Evolutionary conservation across 1,140 invertebrate genomes (phyloP).

Genomic region (Drosophila kurseongensis): DNA sequence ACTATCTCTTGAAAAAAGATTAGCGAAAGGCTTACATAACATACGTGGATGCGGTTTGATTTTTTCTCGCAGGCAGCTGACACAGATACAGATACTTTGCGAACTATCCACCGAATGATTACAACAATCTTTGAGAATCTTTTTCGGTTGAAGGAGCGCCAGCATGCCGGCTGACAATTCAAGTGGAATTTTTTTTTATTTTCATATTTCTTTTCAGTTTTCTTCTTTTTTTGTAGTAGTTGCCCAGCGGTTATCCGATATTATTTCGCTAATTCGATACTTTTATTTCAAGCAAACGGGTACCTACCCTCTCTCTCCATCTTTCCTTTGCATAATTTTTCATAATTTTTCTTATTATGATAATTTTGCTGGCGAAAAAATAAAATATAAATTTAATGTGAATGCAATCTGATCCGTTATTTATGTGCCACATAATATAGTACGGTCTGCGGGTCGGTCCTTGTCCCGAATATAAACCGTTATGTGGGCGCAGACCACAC

Average conservation of each 20-base stretch:
- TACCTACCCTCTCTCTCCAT: slow-evolving; percentile 20
- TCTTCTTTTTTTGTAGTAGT: slow-evolving; percentile 42
- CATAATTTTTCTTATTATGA: slow-evolving; percentile 74
- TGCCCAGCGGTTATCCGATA: slow-evolving; percentile 68
- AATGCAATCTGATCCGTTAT: slow-evolving; percentile 82
- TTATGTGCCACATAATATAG: slow-evolving; percentile 63
- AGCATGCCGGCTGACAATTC: slow-evolving; percentile 73
- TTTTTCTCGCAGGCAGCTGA: slow-evolving; percentile 61
- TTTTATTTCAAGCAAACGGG: slow-evolving; percentile 69
- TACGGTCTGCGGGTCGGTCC: slow-evolving; percentile 51
- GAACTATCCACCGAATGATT: slow-evolving; percentile 40
- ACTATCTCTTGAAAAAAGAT: slow-evolving; percentile 55
- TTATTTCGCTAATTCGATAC: slow-evolving; percentile 84
- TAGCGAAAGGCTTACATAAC: slow-evolving; percentile 71
- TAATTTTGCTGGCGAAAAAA: slow-evolving; percentile 60
- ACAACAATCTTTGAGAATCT: slow-evolving; percentile 53
- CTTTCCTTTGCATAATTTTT: slow-evolving; percentile 68
- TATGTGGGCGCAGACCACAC: slow-evolving; percentile 79
- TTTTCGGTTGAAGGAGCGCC: slow-evolving; percentile 41
- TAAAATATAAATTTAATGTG: slow-evolving; percentile 73
- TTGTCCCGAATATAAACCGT: slow-evolving; percentile 55
- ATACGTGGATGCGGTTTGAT: slow-evolving; percentile 72
- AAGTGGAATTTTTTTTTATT: slow-evolving; percentile 65
- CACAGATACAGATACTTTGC: slow-evolving; percentile 49
- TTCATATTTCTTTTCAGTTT: slow-evolving; percentile 31